Conservation (phyloP, 2,797 vertebrate species). For the Cynopterus sphinx region DNA sequence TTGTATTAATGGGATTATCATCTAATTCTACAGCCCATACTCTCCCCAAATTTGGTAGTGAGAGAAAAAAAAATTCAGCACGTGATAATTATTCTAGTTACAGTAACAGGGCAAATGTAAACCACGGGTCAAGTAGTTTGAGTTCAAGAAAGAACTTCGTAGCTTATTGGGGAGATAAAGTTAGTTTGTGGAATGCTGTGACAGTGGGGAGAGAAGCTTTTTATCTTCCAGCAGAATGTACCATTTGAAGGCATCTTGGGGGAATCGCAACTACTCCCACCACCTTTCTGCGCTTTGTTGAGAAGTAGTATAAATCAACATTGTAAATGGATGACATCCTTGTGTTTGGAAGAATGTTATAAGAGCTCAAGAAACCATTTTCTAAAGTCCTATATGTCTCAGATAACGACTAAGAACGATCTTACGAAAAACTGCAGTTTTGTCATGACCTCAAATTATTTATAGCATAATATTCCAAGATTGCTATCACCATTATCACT, state of each 20-base stretch:
- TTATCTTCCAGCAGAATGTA: background rate
- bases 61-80: background rate
- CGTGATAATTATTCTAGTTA: background rate
- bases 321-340: background rate
- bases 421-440: conserved; percentile 17
- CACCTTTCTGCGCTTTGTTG: background rate
- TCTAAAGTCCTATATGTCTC: background rate
- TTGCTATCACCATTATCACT: background rate
- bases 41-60: background rate
- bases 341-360: background rate
- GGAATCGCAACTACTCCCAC: background rate
- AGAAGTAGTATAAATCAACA: background rate
- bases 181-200: background rate
- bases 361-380: background rate
- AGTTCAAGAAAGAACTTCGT: background rate
- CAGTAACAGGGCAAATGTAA: background rate
- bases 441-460: background rate
- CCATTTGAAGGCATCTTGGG: background rate
- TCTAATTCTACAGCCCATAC: background rate
- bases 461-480: background rate
- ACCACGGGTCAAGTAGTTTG: background rate
- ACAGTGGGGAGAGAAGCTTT: background rate
- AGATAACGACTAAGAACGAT: conserved; percentile 27
- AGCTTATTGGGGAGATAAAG: background rate
- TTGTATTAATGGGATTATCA: conserved; percentile 32